Evolutionary conservation across 2,113 vertebrate genomes (phyloP).

Genomic region (Scophthalmus maximus): DNA sequence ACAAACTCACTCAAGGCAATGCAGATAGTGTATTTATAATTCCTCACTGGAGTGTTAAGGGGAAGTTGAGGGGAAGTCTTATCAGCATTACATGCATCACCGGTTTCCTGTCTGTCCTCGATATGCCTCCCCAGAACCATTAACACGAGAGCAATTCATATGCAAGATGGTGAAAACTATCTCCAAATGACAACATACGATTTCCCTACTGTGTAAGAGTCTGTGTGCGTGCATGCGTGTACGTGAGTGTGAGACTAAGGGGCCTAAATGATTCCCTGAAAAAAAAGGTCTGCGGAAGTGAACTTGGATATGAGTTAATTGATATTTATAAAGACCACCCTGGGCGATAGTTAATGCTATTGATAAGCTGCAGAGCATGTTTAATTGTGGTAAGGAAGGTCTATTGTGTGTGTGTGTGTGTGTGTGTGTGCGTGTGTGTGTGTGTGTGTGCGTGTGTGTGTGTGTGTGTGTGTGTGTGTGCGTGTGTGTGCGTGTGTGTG

Average conservation of each 20-base stretch:
- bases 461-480: conserved; percentile 10
- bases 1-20: conserved; percentile 38
- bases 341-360: conserved; percentile 70
- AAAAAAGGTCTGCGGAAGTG: conserved; percentile 67
- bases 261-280: conserved; percentile 37
- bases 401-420: conserved; percentile 10
- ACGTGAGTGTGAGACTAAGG: conserved; percentile 1
- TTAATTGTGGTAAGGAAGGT: conserved; percentile 44
- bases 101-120: conserved; percentile 69
- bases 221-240: neutral
- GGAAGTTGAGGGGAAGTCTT: conserved; percentile 69
- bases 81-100: conserved; percentile 74
- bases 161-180: conserved; percentile 65
- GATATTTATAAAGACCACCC: conserved; percentile 73
- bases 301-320: conserved; percentile 74
- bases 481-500: conserved; percentile 3
- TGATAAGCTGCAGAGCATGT: conserved; percentile 68
- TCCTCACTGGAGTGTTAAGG: conserved; percentile 54
- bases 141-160: conserved; percentile 75
- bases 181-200: conserved; percentile 59
- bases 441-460: conserved; percentile 16
- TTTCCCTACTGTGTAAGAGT: conserved; percentile 33
- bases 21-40: conserved; percentile 55
- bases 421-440: conserved; percentile 9
- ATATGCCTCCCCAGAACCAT: conserved; percentile 70